Evolutionary conservation across 1,140 invertebrate genomes (phyloP).

Genomic region (Papilio polyxenes): DNA sequence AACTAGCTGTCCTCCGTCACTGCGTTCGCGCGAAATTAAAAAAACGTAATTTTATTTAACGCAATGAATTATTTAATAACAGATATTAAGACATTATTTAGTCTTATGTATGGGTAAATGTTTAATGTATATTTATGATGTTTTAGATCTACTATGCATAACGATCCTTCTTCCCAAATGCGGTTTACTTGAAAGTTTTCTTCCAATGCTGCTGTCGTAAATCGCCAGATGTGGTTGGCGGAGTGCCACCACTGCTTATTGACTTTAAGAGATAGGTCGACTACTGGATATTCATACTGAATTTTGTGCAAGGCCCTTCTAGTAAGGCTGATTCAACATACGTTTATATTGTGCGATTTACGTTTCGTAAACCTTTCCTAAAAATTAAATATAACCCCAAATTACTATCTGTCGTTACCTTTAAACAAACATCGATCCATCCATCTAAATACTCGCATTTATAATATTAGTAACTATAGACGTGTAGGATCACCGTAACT

Average conservation of each 20-base stretch:
- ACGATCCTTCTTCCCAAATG: not conserved
- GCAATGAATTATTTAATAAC: too few species aligned
- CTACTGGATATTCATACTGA: not conserved
- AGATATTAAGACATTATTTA: too few species aligned
- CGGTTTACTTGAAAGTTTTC: slow-evolving; percentile 2
- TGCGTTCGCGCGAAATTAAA: too few species aligned
- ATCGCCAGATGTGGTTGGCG: slow-evolving; percentile 19
- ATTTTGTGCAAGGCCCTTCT: not conserved
- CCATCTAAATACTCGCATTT: too few species aligned
- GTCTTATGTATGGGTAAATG: not conserved
- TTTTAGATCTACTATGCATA: too few species aligned
- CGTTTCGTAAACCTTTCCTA: not conserved
- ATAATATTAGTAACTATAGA: too few species aligned
- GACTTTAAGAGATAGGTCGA: slow-evolving; percentile 21
- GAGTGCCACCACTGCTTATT: slow-evolving; percentile 3
- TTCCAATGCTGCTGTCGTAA: not conserved
- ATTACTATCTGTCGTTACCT: too few species aligned
- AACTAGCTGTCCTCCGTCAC: too few species aligned
- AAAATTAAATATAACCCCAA: not conserved
- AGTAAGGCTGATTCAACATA: not conserved
- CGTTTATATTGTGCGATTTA: not conserved
- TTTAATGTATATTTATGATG: not conserved
- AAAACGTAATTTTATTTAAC: too few species aligned
- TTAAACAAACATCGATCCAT: too few species aligned
- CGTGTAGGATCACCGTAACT: not conserved